phyloP scores from a whole-genome alignment of 2,113 vertebrate genomes.

The Kryptolebias marmoratus region DNA sequence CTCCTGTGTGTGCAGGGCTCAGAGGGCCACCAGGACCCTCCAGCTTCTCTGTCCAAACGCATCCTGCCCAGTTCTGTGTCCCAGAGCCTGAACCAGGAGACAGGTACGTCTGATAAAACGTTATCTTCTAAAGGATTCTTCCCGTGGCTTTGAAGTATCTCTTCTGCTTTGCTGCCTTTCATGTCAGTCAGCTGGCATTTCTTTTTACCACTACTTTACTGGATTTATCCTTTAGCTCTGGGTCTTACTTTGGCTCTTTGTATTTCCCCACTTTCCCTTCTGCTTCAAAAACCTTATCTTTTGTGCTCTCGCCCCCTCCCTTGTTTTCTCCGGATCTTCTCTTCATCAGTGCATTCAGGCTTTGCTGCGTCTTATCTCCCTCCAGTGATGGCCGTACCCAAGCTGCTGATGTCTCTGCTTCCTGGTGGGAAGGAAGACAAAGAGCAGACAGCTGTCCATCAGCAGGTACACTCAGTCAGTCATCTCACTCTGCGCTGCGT shows the following conservation, averaged over 20 bases:
- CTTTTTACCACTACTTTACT: not conserved
- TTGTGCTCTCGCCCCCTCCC: not conserved
- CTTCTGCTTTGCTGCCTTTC: constrained; percentile 8
- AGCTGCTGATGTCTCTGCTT: constrained; percentile 93
- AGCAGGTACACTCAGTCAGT: constrained; percentile 81
- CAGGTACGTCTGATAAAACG: constrained; percentile 44
- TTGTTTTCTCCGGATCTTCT: constrained; percentile 8
- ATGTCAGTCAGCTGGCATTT: constrained; percentile 1
- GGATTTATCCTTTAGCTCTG: constrained; percentile 9
- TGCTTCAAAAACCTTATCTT: not conserved
- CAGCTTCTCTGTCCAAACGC: constrained; percentile 76
- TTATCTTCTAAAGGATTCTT: constrained; percentile 11
- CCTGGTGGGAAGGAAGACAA: constrained; percentile 85
- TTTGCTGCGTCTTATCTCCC: constrained; percentile 86
- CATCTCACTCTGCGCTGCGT: too few relatives aligned
- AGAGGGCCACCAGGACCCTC: constrained; percentile 94
- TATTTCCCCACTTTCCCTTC: not conserved
- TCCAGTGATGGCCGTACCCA: constrained; percentile 90
- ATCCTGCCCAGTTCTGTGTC: constrained; percentile 68
- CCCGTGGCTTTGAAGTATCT: constrained; percentile 2
- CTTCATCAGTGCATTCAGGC: constrained; percentile 77
- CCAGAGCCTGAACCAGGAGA: constrained; percentile 58
- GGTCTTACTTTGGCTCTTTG: constrained; percentile 13
- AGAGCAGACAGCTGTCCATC: constrained; percentile 76
- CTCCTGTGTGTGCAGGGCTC: constrained; percentile 75